Percentiles rank a stretch among this genome's conserved stretches.
Evolutionary conservation across 1,140 invertebrate genomes (phyloP).

Genomic region (Kradibia gibbosae): DNA sequence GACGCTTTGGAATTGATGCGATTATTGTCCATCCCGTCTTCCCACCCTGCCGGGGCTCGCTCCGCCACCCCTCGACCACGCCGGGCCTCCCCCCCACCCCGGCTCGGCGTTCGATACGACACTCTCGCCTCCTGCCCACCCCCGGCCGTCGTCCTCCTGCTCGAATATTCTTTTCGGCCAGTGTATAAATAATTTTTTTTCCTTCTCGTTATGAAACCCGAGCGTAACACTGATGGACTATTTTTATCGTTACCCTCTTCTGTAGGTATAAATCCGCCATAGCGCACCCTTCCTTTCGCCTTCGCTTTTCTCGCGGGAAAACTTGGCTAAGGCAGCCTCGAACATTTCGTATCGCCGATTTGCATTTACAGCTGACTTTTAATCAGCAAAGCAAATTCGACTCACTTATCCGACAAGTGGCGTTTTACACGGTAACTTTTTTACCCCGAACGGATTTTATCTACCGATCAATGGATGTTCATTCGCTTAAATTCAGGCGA

Average conservation of each 20-base stretch:
- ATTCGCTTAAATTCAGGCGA: conserved; percentile 12
- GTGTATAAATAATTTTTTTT: no score
- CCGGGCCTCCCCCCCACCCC: no score
- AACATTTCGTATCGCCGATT: not conserved
- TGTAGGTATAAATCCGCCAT: no score
- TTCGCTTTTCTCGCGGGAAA: not conserved
- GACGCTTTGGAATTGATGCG: conserved; percentile 62
- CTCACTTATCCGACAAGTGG: not conserved
- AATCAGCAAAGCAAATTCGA: not conserved
- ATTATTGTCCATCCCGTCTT: conserved; percentile 56
- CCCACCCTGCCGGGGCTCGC: no score
- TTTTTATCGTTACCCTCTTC: no score
- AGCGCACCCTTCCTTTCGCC: no score
- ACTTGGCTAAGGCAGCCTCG: no score
- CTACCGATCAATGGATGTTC: not conserved
- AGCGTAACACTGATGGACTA: no score
- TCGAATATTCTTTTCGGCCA: not conserved
- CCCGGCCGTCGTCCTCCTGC: not conserved
- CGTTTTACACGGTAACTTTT: not conserved
- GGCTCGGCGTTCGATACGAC: no score
- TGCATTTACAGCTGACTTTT: not conserved
- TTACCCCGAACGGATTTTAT: not conserved
- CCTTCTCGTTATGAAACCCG: no score
- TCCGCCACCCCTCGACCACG: no score
- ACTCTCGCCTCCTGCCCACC: not conserved